Evolutionary conservation across 1,140 invertebrate genomes (phyloP).

Genomic region (Tetramorium simillimum): DNA sequence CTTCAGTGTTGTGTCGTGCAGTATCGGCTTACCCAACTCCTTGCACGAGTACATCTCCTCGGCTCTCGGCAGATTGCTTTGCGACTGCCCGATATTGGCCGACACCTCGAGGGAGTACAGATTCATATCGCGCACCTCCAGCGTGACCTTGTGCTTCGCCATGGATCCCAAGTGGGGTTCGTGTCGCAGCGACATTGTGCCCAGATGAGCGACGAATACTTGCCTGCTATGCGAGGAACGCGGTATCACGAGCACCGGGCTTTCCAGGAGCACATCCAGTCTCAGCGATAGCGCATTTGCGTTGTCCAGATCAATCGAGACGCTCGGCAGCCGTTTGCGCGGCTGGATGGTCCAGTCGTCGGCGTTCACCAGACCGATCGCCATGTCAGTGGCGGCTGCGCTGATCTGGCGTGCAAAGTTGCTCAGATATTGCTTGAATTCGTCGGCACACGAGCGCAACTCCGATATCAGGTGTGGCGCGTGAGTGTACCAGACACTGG

Average conservation of each 20-base stretch:
- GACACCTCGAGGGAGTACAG: slow-evolving; percentile 91
- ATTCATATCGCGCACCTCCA: slow-evolving; percentile 94
- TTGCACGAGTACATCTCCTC: slow-evolving; percentile 90
- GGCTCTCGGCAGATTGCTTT: slow-evolving; percentile 82
- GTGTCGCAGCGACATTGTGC: slow-evolving; percentile 91
- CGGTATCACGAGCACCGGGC: slow-evolving; percentile 95
- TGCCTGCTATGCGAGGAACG: slow-evolving; percentile 91
- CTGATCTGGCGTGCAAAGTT: slow-evolving; percentile 94
- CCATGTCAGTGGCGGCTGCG: slow-evolving; percentile 96
- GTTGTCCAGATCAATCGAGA: slow-evolving; percentile 76
- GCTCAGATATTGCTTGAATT: slow-evolving; percentile 90
- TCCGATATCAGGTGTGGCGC: slow-evolving; percentile 95
- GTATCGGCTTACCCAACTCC: slow-evolving; percentile 89
- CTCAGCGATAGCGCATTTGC: slow-evolving; percentile 80
- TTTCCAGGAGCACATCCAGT: slow-evolving; percentile 93
- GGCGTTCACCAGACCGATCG: slow-evolving; percentile 94
- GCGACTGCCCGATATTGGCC: slow-evolving; percentile 80
- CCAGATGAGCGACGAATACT: slow-evolving; percentile 97
- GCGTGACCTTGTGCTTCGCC: slow-evolving; percentile 85
- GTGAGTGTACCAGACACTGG: slow-evolving; percentile 97
- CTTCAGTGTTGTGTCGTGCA: slow-evolving; percentile 94
- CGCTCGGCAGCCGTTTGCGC: slow-evolving; percentile 80
- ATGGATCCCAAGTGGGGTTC: slow-evolving; percentile 79
- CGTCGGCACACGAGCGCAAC: slow-evolving; percentile 90
- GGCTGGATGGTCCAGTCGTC: slow-evolving; percentile 83